These are phyloP conservation scores for Cyanoramphus novaezelandiae DNA, from an alignment of 2,113 vertebrate species.

Conservation along the genomic window DNA sequence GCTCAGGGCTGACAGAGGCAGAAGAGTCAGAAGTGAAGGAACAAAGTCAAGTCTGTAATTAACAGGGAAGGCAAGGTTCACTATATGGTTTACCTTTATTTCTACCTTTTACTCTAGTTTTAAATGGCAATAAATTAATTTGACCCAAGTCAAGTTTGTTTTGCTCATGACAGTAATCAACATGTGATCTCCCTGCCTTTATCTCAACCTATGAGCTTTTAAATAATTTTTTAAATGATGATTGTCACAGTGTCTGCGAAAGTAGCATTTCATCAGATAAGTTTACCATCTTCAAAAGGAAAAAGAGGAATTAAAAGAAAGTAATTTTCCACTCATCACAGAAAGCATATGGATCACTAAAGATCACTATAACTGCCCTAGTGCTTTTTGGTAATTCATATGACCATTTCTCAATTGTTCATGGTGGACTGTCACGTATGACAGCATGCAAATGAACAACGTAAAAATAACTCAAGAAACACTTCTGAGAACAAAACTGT, in stretches of 20 bases:
- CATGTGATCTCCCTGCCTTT: neutral
- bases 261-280: slow-evolving; percentile 1
- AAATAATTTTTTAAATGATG: neutral
- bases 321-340: slow-evolving; percentile 24
- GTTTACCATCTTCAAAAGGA: neutral
- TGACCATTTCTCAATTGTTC: neutral
- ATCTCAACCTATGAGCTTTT: neutral
- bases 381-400: neutral
- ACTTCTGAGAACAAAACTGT: neutral
- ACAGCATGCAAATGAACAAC: neutral
- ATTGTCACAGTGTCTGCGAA: neutral
- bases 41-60: neutral
- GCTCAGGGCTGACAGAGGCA: accelerated
- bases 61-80: neutral
- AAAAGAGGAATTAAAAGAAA: slow-evolving; percentile 7
- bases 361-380: neutral
- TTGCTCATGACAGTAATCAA: neutral
- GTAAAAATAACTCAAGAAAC: neutral
- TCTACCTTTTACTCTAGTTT: neutral
- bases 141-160: neutral
- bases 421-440: neutral
- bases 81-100: neutral
- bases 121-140: neutral
- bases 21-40: accelerated
- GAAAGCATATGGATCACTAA: neutral